Conservation (phyloP, 2,797 vertebrate species). For the Gymnoscopelus braueri region DNA sequence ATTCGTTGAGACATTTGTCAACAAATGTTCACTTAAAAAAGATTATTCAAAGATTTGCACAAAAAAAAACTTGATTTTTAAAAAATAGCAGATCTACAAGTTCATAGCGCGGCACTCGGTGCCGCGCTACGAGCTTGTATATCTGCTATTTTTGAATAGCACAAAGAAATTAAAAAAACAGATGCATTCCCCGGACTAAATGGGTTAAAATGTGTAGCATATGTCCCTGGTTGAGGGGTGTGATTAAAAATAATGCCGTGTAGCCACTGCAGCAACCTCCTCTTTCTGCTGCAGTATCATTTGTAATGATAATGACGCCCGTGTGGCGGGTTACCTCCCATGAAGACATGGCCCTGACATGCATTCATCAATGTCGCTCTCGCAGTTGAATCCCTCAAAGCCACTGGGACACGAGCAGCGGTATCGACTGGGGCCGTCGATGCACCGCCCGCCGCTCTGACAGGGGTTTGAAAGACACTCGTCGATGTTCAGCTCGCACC, state of each 20-base stretch:
- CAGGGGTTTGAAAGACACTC: slow-evolving; percentile 83
- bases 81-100: no score
- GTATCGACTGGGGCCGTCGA: slow-evolving; percentile 78
- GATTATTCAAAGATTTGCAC: no score
- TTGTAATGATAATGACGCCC: slow-evolving; percentile 38
- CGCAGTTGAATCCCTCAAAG: slow-evolving; percentile 81
- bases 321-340: slow-evolving; percentile 79
- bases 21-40: no score
- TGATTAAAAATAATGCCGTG: slow-evolving; percentile 77
- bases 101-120: no score
- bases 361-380: slow-evolving; percentile 84
- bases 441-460: slow-evolving; percentile 80
- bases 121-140: no score
- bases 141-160: no score
- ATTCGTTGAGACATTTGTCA: no score
- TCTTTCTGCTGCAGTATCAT: slow-evolving; percentile 57
- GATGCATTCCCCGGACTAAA: no score
- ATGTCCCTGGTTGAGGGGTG: slow-evolving; percentile 65
- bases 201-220: slow-evolving; percentile 65
- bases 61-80: no score
- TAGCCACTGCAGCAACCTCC: slow-evolving; percentile 50
- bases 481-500: slow-evolving; percentile 81
- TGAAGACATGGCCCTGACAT: slow-evolving; percentile 85
- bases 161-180: no score
- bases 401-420: slow-evolving; percentile 80